Percentiles rank a stretch among this genome's conserved stretches.
These are phyloP conservation scores for Piaya cayana DNA, from an alignment of 2,113 vertebrate species.

Conservation along the genomic window DNA sequence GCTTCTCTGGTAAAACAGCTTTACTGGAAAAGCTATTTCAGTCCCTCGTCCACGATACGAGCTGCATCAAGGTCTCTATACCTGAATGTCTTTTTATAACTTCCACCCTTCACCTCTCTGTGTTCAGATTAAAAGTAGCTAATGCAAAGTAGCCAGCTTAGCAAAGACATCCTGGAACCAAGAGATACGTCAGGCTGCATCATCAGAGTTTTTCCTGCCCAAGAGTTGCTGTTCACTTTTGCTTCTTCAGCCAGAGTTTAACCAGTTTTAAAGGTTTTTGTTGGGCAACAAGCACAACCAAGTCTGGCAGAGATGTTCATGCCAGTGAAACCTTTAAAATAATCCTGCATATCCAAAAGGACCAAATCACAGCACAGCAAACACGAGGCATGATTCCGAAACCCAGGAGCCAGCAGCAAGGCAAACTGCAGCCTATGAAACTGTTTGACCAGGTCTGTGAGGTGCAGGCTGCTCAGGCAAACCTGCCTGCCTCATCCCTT, in stretches of 20 bases:
- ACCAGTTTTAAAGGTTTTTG: background rate
- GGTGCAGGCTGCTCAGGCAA: background rate
- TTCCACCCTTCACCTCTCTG: background rate
- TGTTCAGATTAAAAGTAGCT: slow-evolving; percentile 18
- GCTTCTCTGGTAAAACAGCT: background rate
- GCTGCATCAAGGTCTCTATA: background rate
- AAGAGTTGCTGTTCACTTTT: background rate
- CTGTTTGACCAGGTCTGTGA: background rate
- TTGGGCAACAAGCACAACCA: background rate
- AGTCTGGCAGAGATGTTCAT: background rate
- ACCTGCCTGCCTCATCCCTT: background rate
- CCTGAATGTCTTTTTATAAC: background rate
- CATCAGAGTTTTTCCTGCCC: background rate
- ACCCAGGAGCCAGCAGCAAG: background rate
- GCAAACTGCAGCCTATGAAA: background rate
- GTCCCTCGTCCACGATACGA: background rate
- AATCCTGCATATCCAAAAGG: background rate
- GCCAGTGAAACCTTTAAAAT: background rate
- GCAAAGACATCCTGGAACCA: slow-evolving; percentile 6
- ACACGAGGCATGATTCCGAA: background rate
- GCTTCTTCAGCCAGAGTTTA: slow-evolving; percentile 4
- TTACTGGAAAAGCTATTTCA: slow-evolving; percentile 27
- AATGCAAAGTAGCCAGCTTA: slow-evolving; percentile 8
- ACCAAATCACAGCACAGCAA: background rate
- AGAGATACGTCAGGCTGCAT: background rate